Evolutionary conservation across 1,140 invertebrate species (phyloP).

Genomic region (Metaphire vulgaris): DNA sequence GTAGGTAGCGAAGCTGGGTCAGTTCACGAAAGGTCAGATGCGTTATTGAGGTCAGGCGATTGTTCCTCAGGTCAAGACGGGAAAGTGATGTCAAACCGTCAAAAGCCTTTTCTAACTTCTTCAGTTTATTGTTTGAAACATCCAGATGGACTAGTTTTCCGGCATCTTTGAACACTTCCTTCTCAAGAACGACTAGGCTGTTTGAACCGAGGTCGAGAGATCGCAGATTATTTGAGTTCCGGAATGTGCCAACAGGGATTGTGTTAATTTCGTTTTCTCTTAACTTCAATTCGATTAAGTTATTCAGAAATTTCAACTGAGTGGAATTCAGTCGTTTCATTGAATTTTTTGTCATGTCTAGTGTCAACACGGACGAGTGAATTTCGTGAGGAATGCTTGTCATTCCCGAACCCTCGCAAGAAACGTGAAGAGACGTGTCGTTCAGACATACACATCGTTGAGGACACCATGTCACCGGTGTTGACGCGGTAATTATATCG

Average conservation of each 20-base stretch:
- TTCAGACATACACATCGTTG: slow-evolving; percentile 18
- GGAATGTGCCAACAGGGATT: slow-evolving; percentile 41
- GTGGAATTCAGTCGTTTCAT: slow-evolving; percentile 2
- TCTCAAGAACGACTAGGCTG: slow-evolving; percentile 56
- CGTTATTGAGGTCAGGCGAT: slow-evolving; percentile 59
- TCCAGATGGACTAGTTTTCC: slow-evolving; percentile 44
- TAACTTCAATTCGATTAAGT: slow-evolving; percentile 30
- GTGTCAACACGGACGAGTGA: not conserved
- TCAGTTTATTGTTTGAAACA: slow-evolving; percentile 49
- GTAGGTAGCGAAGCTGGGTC: slow-evolving; percentile 65
- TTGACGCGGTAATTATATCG: not conserved
- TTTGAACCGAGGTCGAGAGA: slow-evolving; percentile 61
- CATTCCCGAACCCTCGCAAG: slow-evolving; percentile 4
- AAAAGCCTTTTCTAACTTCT: slow-evolving; percentile 46
- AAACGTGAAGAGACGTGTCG: not conserved
- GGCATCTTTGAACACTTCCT: slow-evolving; percentile 44
- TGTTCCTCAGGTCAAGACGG: slow-evolving; percentile 65
- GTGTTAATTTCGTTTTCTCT: slow-evolving; percentile 34
- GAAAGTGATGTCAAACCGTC: slow-evolving; percentile 56
- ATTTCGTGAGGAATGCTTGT: slow-evolving; percentile 19
- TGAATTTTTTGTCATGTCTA: slow-evolving; percentile 22
- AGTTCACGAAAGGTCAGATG: slow-evolving; percentile 60
- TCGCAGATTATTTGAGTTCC: slow-evolving; percentile 36
- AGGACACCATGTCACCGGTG: slow-evolving; percentile 6
- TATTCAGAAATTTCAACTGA: not conserved